Evolutionary conservation across 2,113 vertebrate genomes (phyloP), one percentile per base, ranked within the genome.

Genomic region (Charina bottae): DNA sequence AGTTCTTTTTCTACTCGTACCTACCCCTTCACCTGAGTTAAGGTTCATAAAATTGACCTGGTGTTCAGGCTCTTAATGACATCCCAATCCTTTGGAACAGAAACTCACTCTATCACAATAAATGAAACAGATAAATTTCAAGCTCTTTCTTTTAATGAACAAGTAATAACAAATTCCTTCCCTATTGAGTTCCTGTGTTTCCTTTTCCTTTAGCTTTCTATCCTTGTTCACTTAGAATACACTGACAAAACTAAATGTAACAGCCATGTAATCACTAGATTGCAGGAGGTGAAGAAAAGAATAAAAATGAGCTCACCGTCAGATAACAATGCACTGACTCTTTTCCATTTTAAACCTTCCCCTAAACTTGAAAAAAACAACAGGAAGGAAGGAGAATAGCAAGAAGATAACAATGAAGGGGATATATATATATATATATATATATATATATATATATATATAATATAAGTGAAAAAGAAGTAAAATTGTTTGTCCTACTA

Each of bases 61-160:
- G n/a, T 89, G n/a, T 85, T 92, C 49, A 15, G 86, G 78, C 68
- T 92, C 19, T 92, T 92, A 92, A 92, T 92, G 91, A 68, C 55
- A 53, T 84, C 58, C 87, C 89, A 92, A 92, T 89, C 87, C 78
- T 92, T 92, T 92, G 46, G 58, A 89, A 89, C 21, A 92, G 91
- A 78, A 92, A 85, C 78, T 92, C 87, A 85, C 72, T 92, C 87
- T 87, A 84, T 92, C 87, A 92, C 87, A 92, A 64, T 58, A 92
- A 92, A 92, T 83, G 72, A 92, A 78, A 92, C 87, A 92, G 91
- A 92, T 92, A 92, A 54, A 92, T 92, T 92, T 92, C 87, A 92
- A 92, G 87, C 84, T 92, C 72, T 62, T 85, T 49, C 6, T 92
- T 92, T 87, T 92, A 78, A 92, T 92, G 72, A 92, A 89, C 91